Evolutionary conservation across 2,113 vertebrate species (phyloP), one percentile per base, ranked within the genome.

Genomic region (Semicossyphus pulcher): DNA sequence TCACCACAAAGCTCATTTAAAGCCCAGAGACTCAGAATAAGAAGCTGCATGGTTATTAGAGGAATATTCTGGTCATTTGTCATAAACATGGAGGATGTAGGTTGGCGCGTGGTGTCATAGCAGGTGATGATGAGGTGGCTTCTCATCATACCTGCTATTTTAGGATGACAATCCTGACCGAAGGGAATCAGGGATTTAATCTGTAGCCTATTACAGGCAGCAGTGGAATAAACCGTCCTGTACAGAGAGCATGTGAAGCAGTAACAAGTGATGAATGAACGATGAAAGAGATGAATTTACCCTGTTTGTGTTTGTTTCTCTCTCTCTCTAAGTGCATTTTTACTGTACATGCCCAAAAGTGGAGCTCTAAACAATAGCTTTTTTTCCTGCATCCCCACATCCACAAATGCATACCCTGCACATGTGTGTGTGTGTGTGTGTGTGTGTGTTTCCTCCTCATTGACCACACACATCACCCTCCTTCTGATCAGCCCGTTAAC

Each of bases 401-500:
- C 56, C 28, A 41, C 48, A 54, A 76, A 60, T 11, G 51, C 36
- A 34, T 41, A 41, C 67, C 20, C 49, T 41, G 65, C 49, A 34
- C 18, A 16, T 49, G 44, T 29, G 34, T 18, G 20, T 18, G 21
- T 44, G 20, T 49, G 44, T 29, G 34, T 18, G 20, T 18, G 21
- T 44, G 20, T 44, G 45, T 32, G 48, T 47, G 54, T 47, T 74
- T 69, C 66, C 76, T 62, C 61, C 66, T 72, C 73, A 72, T 21
- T 82, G 78, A 86, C 59, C 77, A 80, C 67, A 47, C 67, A 47
- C 66, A 86, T 52, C 64, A 59, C 63, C 80, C 10, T 70, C 58
- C 63, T 59, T 37, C 79, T 75, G 63, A 60, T 76, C 67, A 29
- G 74, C 75, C 77, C 72, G 73, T 86, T 86, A 82, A 70, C 64